phyloP scores from a whole-genome alignment of 2,113 vertebrate species.

The Phrynocephalus versicolor region DNA sequence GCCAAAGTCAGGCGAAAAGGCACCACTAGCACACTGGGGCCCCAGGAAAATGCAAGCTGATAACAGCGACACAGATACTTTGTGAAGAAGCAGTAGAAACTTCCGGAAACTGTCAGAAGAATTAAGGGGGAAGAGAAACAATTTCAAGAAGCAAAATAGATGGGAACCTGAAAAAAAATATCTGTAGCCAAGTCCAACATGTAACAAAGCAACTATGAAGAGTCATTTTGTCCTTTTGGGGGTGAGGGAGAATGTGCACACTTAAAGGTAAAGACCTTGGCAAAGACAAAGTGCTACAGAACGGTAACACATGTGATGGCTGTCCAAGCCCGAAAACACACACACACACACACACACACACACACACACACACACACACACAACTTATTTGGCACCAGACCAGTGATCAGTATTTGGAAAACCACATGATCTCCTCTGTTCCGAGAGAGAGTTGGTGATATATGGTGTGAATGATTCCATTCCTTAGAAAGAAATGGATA shows the following conservation, averaged over 20 bases:
- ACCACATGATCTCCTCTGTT: slow-evolving; percentile 56
- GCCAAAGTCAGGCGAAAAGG: slow-evolving; percentile 75
- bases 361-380: slow-evolving; percentile 45
- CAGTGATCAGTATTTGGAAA: slow-evolving; percentile 78
- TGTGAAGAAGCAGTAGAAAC: slow-evolving; percentile 73
- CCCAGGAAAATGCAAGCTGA: slow-evolving; percentile 72
- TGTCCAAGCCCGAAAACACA: slow-evolving; percentile 69
- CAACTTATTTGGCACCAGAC: slow-evolving; percentile 68
- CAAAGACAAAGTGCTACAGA: slow-evolving; percentile 75
- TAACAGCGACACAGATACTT: slow-evolving; percentile 72
- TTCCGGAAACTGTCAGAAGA: slow-evolving; percentile 70
- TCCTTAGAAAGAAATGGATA: slow-evolving; percentile 52
- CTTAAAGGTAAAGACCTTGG: slow-evolving; percentile 76
- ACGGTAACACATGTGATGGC: slow-evolving; percentile 72
- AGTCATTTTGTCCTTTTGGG: slow-evolving; percentile 57
- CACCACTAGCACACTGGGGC: slow-evolving; percentile 65
- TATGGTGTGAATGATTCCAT: slow-evolving; percentile 42
- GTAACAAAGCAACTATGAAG: slow-evolving; percentile 69
- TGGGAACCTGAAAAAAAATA: slow-evolving; percentile 74
- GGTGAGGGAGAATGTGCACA: slow-evolving; percentile 65
- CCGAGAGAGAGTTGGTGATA: slow-evolving; percentile 56
- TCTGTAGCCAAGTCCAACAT: slow-evolving; percentile 71
- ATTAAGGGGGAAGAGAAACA: neutral
- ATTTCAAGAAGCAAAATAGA: slow-evolving; percentile 60
- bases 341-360: slow-evolving; percentile 42